These are phyloP conservation scores for Acipenser ruthenus DNA, from an alignment of 2,797 vertebrate species.

Conservation along the genomic window DNA sequence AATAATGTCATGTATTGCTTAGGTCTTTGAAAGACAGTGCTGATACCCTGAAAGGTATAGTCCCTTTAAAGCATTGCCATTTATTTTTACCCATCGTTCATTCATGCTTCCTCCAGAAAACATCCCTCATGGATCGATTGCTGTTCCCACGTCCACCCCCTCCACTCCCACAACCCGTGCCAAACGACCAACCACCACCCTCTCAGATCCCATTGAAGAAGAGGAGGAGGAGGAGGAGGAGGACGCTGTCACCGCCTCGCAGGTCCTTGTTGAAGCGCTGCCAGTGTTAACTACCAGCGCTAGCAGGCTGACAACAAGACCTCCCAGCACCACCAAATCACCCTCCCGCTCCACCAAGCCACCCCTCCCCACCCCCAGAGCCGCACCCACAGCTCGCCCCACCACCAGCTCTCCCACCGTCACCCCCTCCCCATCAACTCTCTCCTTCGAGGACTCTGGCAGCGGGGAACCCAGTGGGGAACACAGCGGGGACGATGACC, in stretches of 20 bases:
- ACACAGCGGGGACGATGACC: constrained; percentile 79
- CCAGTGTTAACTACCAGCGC: background rate
- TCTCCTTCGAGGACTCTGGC: constrained; percentile 66
- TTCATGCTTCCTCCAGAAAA: constrained; percentile 68
- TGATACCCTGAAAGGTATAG: too few relatives aligned
- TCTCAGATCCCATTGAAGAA: constrained; percentile 25
- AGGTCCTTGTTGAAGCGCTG: constrained; percentile 22
- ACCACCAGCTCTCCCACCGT: constrained; percentile 25
- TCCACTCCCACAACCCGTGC: constrained; percentile 46
- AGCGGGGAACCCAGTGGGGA: constrained; percentile 87
- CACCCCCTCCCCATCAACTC: constrained; percentile 19
- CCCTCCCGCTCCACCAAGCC: constrained; percentile 21
- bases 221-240: constrained; percentile 6
- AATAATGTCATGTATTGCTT: too few relatives aligned
- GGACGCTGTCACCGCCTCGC: constrained; percentile 46
- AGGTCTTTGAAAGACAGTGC: too few relatives aligned
- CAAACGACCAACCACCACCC: constrained; percentile 39
- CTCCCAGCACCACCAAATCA: constrained; percentile 29
- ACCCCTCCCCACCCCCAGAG: constrained; percentile 17
- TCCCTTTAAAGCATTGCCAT: constrained; percentile 49
- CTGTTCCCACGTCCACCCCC: constrained; percentile 52
- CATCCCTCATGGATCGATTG: constrained; percentile 43
- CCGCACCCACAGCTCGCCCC: background rate
- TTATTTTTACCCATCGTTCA: constrained; percentile 64
- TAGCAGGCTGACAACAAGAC: constrained; percentile 29